Conservation (phyloP, 2,797 vertebrate species). For the Alfaro cultratus region DNA sequence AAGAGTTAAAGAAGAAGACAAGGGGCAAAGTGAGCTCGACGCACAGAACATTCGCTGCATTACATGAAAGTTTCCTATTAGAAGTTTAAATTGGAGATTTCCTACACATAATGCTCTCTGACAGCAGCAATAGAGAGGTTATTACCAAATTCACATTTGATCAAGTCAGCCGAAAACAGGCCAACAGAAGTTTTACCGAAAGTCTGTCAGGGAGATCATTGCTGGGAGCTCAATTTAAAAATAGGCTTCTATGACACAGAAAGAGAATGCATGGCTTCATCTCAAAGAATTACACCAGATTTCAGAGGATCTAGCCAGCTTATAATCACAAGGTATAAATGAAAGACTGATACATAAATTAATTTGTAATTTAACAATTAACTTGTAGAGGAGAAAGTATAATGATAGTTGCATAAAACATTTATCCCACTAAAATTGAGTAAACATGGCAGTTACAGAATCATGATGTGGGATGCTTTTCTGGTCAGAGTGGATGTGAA, state of each 20-base stretch:
- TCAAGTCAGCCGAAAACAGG: constrained; percentile 40
- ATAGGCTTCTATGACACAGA: constrained; percentile 49
- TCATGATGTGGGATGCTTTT: background rate
- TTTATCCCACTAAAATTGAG: background rate
- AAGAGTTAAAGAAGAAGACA: constrained; percentile 39
- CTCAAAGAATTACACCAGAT: constrained; percentile 29
- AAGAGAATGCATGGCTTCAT: constrained; percentile 34
- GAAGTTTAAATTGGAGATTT: constrained; percentile 31
- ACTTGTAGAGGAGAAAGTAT: background rate
- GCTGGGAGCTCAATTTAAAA: constrained; percentile 52
- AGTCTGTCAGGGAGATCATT: constrained; percentile 31
- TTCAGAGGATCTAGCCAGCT: constrained; percentile 16
- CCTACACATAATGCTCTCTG: constrained; percentile 26
- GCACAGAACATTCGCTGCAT: constrained; percentile 36
- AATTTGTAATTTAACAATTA: background rate
- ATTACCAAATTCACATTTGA: constrained; percentile 37
- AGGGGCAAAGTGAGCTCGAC: constrained; percentile 40
- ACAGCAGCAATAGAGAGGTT: constrained; percentile 26
- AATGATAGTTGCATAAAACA: background rate
- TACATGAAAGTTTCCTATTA: constrained; percentile 31
- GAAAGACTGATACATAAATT: no score
- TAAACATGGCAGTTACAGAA: background rate
- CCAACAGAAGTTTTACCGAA: constrained; percentile 36
- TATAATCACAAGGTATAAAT: background rate
- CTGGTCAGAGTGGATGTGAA: background rate